phyloP scores from a whole-genome alignment of 2,888 invertebrate genomes.

The Phengaris arion region DNA sequence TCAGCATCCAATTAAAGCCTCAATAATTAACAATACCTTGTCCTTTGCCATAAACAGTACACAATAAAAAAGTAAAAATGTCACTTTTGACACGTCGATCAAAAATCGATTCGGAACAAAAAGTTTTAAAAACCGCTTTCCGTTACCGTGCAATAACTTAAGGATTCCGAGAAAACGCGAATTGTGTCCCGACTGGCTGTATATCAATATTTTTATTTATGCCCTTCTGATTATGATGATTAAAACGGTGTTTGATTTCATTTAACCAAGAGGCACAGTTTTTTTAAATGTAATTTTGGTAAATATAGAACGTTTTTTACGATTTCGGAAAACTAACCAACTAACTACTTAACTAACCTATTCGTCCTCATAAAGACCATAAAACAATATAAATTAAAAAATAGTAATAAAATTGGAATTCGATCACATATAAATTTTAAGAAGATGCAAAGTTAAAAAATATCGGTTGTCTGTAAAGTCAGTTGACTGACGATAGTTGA shows the following conservation, averaged over 20 bases:
- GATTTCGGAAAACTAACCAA: too few relatives aligned
- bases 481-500: too few relatives aligned
- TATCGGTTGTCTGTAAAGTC: too few relatives aligned
- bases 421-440: not conserved
- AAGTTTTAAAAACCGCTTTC: conserved; percentile 37
- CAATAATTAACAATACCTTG: conserved; percentile 10
- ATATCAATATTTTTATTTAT: conserved; percentile 39
- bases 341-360: not conserved
- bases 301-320: too few relatives aligned
- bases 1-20: not conserved
- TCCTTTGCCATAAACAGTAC: not conserved
- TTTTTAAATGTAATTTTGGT: not conserved
- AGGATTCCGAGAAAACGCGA: conserved; percentile 38
- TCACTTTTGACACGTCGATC: conserved; percentile 27
- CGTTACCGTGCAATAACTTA: conserved; percentile 40
- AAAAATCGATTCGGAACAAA: conserved; percentile 35
- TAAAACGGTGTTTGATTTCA: conserved; percentile 31
- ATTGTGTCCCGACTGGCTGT: conserved; percentile 32
- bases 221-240: conserved; percentile 28
- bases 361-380: not conserved
- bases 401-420: not conserved
- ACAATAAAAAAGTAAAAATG: conserved; percentile 21
- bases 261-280: not conserved
- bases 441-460: too few relatives aligned
- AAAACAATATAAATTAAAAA: not conserved